Evolutionary conservation across 1,140 invertebrate species (phyloP).

Genomic region (Drosophila mayri): DNA sequence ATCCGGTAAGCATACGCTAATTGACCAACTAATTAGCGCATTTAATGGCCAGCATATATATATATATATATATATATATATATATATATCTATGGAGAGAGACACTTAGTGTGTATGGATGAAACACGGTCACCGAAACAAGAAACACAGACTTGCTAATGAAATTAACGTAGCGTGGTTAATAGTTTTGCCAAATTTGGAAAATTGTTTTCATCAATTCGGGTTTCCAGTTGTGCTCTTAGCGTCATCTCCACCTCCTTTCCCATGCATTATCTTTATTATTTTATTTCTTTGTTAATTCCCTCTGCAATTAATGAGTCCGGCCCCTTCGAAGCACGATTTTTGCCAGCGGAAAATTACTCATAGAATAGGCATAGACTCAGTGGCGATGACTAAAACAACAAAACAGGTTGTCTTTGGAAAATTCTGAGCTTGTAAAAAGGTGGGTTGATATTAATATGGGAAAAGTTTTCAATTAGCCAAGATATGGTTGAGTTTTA

Average conservation of each 20-base stretch:
- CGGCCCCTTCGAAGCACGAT: constrained; percentile 36
- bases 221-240: constrained; percentile 28
- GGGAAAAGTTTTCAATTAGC: constrained; percentile 42
- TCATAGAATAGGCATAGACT: constrained; percentile 16
- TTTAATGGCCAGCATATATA: constrained; percentile 64
- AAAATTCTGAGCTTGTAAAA: constrained; percentile 21
- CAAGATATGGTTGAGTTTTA: neutral
- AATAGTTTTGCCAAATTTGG: constrained; percentile 81
- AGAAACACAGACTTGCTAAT: constrained; percentile 67
- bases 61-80: constrained; percentile 13
- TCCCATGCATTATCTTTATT: constrained; percentile 28
- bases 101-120: constrained; percentile 14
- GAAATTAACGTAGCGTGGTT: constrained; percentile 81
- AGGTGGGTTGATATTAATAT: constrained; percentile 1
- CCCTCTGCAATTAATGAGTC: constrained; percentile 57
- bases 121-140: constrained; percentile 68
- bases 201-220: constrained; percentile 67
- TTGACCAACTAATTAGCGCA: constrained; percentile 76
- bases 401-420: constrained; percentile 7
- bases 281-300: constrained; percentile 71
- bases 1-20: constrained; percentile 76
- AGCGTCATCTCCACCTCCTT: constrained; percentile 9
- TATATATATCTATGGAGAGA: constrained; percentile 11
- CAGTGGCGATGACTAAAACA: constrained; percentile 19
- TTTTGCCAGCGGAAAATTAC: constrained; percentile 57